phyloP scores from a whole-genome alignment of 2,113 vertebrate genomes.

The Coregonus clupeaformis region DNA sequence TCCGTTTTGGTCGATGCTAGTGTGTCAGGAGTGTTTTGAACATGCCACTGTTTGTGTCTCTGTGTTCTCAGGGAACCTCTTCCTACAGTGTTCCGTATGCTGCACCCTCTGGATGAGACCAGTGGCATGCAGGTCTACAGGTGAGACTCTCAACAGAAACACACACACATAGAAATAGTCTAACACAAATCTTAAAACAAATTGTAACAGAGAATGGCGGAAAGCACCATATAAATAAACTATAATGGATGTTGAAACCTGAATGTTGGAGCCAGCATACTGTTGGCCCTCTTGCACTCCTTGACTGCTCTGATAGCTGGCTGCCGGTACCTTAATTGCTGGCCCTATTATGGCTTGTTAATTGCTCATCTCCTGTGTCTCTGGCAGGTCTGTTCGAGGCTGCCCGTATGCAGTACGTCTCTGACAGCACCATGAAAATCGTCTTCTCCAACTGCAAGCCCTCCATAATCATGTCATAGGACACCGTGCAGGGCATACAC shows the following conservation, averaged over 20 bases:
- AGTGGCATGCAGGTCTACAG: slow-evolving; percentile 86
- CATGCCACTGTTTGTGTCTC: not conserved
- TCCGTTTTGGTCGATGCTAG: too few species aligned
- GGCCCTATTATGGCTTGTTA: slow-evolving; percentile 4
- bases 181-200: not conserved
- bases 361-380: not conserved
- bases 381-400: slow-evolving; percentile 80
- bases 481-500: slow-evolving; percentile 85
- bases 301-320: not conserved
- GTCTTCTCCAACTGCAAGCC: slow-evolving; percentile 85
- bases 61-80: slow-evolving; percentile 82
- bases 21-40: too few species aligned
- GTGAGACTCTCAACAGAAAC: slow-evolving; percentile 61
- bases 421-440: slow-evolving; percentile 84
- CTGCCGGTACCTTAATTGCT: not conserved
- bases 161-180: not conserved
- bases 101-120: slow-evolving; percentile 96
- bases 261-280: too few species aligned
- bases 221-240: too few species aligned
- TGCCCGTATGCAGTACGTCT: slow-evolving; percentile 85
- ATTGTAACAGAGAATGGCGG: not conserved
- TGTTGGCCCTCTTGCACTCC: not conserved
- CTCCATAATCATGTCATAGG: slow-evolving; percentile 91
- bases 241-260: too few species aligned
- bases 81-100: slow-evolving; percentile 95